Evolutionary conservation across 2,888 invertebrate species (phyloP), one percentile per base, ranked within the genome.

Genomic region (Pterostichus niger): DNA sequence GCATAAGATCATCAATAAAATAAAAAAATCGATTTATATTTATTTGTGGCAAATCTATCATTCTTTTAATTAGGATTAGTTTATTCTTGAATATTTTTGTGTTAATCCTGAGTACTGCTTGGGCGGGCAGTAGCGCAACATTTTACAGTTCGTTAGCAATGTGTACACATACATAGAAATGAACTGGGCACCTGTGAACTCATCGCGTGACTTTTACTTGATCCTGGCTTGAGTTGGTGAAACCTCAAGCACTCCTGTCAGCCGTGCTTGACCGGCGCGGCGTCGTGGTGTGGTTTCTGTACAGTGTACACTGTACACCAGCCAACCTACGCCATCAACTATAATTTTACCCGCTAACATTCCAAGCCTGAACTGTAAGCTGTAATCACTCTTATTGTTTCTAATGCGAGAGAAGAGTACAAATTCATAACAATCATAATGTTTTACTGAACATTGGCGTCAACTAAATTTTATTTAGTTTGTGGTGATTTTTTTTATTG

Each of bases 171-270:
- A 68, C 10, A 35, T 35, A 17, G 56, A 56, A 17, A 6, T 52
- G 73, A 73, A 73, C 56, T 24, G 56, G 56, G 24, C 17, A 64
- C 76, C 76, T 76, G 68, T 40, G 77, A n/a, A 77, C 77, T 35
- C 35, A 59, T 77, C 77, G 77, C 77, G 77, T 77, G 77, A 77
- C 77, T 35, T 7, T 40, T 56, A 24, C 59, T 77, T 59, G 77
- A 56, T 77, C 77, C 56, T n/a, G n/a, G n/a, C n/a, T n/a, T n/a
- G n/a, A n/a, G n/a, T n/a, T 35, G 54, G 61, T 61, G 33, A 61
- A 61, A 33, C 35, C 13, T 35, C 33, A 24, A 59, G 49, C 24
- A 17, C 73, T 52, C 40, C 76, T 76, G 76, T 52, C 35, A 61
- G 61, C 13, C 61, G 61, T 76, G 35, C n/a, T n/a, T n/a, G n/a